A percentile compares a stretch with the other conserved stretches of the same genome.
These are phyloP conservation scores for Periphyllus acericola DNA, from an alignment of 2,888 invertebrate species.

Conservation along the genomic window DNA sequence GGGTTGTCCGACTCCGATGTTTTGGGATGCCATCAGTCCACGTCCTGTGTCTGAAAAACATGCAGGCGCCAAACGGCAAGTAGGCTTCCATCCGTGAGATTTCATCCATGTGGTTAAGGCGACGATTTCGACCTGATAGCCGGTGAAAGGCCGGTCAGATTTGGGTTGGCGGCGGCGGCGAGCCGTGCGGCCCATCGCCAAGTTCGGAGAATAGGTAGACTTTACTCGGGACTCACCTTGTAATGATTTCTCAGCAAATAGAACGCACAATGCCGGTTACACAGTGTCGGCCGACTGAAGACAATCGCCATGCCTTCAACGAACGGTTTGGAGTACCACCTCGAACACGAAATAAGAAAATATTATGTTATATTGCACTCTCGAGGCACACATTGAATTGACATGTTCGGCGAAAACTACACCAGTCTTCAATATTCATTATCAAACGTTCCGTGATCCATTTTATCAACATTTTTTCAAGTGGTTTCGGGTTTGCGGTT, in stretches of 20 bases:
- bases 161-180: slow-evolving; percentile 24
- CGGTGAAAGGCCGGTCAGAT: slow-evolving; percentile 22
- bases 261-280: not conserved
- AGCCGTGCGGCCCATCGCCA: slow-evolving; percentile 58
- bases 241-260: slow-evolving; percentile 48
- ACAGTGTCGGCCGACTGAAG: slow-evolving; percentile 14
- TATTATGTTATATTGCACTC: not conserved
- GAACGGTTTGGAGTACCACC: not conserved
- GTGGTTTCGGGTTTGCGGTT: not conserved
- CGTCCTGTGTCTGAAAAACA: slow-evolving; percentile 77
- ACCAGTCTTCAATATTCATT: not conserved
- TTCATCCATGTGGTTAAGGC: slow-evolving; percentile 67
- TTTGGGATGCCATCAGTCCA: slow-evolving; percentile 76
- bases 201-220: slow-evolving; percentile 44
- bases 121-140: slow-evolving; percentile 38
- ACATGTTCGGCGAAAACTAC: not conserved
- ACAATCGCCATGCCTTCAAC: slow-evolving; percentile 40
- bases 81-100: slow-evolving; percentile 73
- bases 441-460: not conserved
- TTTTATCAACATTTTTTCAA: not conserved
- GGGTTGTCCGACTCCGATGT: slow-evolving; percentile 71
- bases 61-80: slow-evolving; percentile 71
- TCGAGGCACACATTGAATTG: no score
- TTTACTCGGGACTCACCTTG: slow-evolving; percentile 56
- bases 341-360: not conserved